These are phyloP conservation scores for Dryococelus australis DNA, from an alignment of 2,888 invertebrate genomes.

Conservation along the genomic window DNA sequence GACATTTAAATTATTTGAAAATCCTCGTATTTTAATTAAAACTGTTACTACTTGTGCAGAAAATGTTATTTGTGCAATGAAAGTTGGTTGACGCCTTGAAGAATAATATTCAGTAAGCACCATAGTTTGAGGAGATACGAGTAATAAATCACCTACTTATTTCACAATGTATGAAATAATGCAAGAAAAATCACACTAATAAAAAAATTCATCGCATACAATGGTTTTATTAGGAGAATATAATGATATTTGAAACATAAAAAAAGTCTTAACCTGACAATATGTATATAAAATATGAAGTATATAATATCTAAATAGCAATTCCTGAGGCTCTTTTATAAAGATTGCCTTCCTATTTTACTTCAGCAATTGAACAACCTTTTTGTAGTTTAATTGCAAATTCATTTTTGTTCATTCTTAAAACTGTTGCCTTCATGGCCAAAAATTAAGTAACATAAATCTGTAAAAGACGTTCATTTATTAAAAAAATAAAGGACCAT, in stretches of 20 bases:
- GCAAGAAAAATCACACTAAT: not conserved
- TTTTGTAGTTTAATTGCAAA: not conserved
- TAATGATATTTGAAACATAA: not conserved
- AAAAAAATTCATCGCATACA: conserved; percentile 13
- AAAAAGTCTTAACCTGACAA: not conserved
- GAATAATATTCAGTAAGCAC: not conserved
- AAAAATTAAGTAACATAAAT: conserved; percentile 24
- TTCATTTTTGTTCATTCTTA: conserved; percentile 22
- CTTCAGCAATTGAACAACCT: not conserved
- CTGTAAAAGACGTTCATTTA: conserved; percentile 12
- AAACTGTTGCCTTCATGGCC: not conserved
- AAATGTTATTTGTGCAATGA: not conserved
- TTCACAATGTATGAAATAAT: conserved; percentile 6
- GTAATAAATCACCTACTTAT: not conserved
- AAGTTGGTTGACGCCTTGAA: not conserved
- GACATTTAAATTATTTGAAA: not conserved
- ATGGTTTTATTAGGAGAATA: not conserved
- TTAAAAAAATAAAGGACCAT: conserved; percentile 39
- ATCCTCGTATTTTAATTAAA: not conserved
- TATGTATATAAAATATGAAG: conserved; percentile 30
- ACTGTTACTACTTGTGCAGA: not conserved
- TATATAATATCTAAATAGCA: conserved; percentile 36
- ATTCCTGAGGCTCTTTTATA: conserved; percentile 38
- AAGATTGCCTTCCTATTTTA: conserved; percentile 19
- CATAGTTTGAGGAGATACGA: not conserved